These are phyloP conservation scores for Marisa cornuarietis DNA, from an alignment of 1,140 invertebrate species.

Conservation along the genomic window DNA sequence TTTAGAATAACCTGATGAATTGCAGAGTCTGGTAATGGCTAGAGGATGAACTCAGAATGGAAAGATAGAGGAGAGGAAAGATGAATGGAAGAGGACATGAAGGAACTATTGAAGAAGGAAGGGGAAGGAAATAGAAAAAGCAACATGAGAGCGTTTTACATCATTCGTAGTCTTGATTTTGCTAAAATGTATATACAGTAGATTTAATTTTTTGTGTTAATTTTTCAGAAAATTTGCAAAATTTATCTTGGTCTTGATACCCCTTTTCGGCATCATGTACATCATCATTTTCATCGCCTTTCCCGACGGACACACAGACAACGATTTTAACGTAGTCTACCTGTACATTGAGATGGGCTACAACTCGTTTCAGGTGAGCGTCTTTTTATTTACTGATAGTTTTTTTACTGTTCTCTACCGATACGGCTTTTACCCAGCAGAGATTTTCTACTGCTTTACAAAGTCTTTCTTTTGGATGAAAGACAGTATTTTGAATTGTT, in stretches of 20 bases:
- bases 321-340: constrained; percentile 75
- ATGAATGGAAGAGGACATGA: background rate
- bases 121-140: too few species aligned
- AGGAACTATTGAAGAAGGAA: too few species aligned
- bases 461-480: background rate
- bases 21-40: too few species aligned
- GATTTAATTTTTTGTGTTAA: too few species aligned
- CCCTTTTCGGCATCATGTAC: constrained; percentile 81
- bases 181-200: too few species aligned
- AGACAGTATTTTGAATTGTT: background rate
- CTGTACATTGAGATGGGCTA: constrained; percentile 78
- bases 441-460: background rate
- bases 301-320: constrained; percentile 64
- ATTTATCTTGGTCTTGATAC: constrained; percentile 79
- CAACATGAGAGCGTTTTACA: too few species aligned
- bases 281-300: constrained; percentile 72
- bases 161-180: too few species aligned
- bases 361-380: constrained; percentile 77
- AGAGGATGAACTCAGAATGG: background rate
- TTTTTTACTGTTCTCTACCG: background rate
- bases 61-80: background rate
- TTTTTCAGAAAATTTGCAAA: constrained; percentile 70
- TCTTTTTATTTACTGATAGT: background rate
- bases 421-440: background rate
- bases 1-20: too few species aligned